phyloP scores from a whole-genome alignment of 2,113 vertebrate species.

The Podarcis cretensis region DNA sequence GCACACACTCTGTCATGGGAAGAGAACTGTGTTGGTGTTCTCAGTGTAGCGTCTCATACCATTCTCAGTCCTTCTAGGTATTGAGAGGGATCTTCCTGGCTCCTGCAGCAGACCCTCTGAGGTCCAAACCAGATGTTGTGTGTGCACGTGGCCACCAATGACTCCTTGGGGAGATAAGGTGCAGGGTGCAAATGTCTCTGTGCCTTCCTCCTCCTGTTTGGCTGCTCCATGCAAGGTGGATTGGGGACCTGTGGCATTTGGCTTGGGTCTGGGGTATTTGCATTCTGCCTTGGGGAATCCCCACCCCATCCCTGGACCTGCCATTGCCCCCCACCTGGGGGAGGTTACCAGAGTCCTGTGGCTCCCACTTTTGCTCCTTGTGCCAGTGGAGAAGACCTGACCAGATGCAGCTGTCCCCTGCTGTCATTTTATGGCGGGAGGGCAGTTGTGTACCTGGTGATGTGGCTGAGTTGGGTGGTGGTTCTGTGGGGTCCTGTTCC shows the following conservation, averaged over 20 bases:
- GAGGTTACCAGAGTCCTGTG: too few species aligned
- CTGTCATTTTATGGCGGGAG: background rate
- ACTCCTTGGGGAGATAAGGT: too few species aligned
- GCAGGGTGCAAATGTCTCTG: background rate
- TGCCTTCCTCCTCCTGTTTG: too few species aligned
- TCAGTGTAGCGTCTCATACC: too few species aligned
- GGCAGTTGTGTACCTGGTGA: rapidly evolving
- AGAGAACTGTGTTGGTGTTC: too few species aligned
- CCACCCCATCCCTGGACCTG: background rate
- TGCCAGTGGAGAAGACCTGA: background rate
- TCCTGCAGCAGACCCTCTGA: background rate
- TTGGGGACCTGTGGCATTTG: background rate
- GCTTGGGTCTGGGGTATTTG: background rate
- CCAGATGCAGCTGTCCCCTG: background rate
- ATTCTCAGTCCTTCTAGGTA: too few species aligned
- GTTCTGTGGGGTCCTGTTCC: background rate
- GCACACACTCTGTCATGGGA: too few species aligned
- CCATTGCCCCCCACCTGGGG: background rate
- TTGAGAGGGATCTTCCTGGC: too few species aligned
- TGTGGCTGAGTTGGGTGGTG: background rate
- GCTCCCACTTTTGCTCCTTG: background rate
- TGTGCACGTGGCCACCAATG: too few species aligned
- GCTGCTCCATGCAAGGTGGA: background rate
- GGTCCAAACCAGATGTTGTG: too few species aligned
- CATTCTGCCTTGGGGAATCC: too few species aligned